These are phyloP conservation scores for Enteromius trimaculatus DNA, from an alignment of 2,797 vertebrate genomes.

Conservation along the genomic window DNA sequence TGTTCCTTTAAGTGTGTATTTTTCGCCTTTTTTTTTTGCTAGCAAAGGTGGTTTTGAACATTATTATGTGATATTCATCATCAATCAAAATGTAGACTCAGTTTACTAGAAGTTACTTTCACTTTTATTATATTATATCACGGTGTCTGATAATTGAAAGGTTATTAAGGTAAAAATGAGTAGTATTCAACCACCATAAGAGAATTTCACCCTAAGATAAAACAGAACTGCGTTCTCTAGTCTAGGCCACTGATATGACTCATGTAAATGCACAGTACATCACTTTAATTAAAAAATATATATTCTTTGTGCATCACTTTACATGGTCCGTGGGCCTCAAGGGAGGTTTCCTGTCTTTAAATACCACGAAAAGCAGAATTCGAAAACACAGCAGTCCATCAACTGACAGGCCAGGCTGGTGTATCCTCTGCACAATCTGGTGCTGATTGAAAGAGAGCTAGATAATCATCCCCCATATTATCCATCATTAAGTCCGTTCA, in stretches of 20 bases:
- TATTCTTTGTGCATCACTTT: not conserved
- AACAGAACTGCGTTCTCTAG: not conserved
- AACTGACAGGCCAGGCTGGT: slow-evolving; percentile 14
- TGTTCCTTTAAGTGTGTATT: no score
- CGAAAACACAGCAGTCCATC: slow-evolving; percentile 18
- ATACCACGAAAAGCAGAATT: not conserved
- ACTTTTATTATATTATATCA: not conserved
- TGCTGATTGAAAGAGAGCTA: slow-evolving; percentile 77
- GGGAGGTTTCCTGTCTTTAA: slow-evolving; percentile 5
- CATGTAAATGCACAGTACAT: not conserved
- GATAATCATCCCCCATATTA: slow-evolving; percentile 78
- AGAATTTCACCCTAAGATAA: not conserved
- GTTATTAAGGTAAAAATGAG: not conserved
- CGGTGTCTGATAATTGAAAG: not conserved
- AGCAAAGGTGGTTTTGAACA: no score
- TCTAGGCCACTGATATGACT: not conserved
- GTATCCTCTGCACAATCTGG: slow-evolving; percentile 71
- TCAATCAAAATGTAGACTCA: not conserved
- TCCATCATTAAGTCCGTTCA: slow-evolving; percentile 69
- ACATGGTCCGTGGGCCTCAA: not conserved
- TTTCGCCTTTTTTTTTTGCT: no score
- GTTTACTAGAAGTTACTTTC: not conserved
- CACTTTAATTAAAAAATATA: no score
- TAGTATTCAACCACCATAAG: not conserved
- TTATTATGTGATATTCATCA: no score